Conservation (phyloP, 92 coral and sea anemone species). For the Zoanthus sociatus region DNA sequence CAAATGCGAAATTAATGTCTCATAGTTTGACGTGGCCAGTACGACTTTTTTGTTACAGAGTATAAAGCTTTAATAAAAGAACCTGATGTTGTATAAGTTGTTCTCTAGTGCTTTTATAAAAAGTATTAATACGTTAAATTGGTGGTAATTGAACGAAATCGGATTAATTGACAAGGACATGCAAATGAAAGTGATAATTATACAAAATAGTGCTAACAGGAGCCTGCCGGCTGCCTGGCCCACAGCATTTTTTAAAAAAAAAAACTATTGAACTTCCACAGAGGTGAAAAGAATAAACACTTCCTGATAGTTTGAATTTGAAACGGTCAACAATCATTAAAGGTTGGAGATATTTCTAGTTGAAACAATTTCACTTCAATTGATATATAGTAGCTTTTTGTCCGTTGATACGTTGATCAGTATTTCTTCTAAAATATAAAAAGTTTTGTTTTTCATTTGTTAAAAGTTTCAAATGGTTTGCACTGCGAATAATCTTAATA, state of each 20-base stretch:
- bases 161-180: slow-evolving; percentile 77
- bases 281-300: slow-evolving; percentile 27
- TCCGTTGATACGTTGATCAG: slow-evolving; percentile 11
- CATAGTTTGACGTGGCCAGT: slow-evolving; percentile 16
- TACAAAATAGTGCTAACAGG: slow-evolving; percentile 14
- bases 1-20: slow-evolving; percentile 89
- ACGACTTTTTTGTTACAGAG: slow-evolving; percentile 16
- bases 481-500: background rate
- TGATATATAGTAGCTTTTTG: slow-evolving; percentile 22
- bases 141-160: slow-evolving; percentile 79
- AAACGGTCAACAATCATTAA: slow-evolving; percentile 26
- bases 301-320: slow-evolving; percentile 4
- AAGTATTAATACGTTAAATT: slow-evolving; percentile 50
- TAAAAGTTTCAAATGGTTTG: slow-evolving; percentile 2
- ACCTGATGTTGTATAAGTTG: background rate
- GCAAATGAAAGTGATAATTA: slow-evolving; percentile 55
- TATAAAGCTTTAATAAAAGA: slow-evolving; percentile 13
- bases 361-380: slow-evolving; percentile 36
- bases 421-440: background rate
- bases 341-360: slow-evolving; percentile 25
- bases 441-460: background rate
- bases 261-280: background rate
- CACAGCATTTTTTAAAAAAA: background rate
- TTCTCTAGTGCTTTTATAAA: background rate
- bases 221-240: slow-evolving; percentile 17